A percentile compares a stretch with the other conserved stretches of the same genome.
Conservation (phyloP, 2,113 vertebrate species). For the Albula glossodonta region DNA sequence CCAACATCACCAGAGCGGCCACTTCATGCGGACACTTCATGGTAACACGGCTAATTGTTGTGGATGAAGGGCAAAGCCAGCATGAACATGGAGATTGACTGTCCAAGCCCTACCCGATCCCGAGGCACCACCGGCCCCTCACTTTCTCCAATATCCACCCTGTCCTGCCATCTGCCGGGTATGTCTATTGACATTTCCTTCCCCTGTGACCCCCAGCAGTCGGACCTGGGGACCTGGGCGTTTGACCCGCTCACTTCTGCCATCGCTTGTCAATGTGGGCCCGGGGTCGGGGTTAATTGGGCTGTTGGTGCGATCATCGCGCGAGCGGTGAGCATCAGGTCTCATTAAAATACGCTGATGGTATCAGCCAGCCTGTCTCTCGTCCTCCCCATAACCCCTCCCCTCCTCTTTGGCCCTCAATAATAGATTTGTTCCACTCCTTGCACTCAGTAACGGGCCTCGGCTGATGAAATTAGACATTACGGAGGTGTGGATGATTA, state of each 20-base stretch:
- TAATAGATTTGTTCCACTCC: constrained; percentile 23
- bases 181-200: constrained; percentile 31
- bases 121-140: not conserved
- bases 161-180: not conserved
- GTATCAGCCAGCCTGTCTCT: constrained; percentile 29
- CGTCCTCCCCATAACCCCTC: constrained; percentile 25
- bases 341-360: constrained; percentile 43
- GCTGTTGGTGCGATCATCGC: constrained; percentile 38
- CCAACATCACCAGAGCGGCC: not conserved
- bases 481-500: constrained; percentile 7
- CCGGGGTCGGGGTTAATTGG: constrained; percentile 56
- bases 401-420: not conserved
- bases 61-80: not conserved
- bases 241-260: not conserved
- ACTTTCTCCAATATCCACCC: constrained; percentile 8
- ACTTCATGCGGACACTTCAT: not conserved
- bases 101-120: not conserved
- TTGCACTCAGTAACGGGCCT: constrained; percentile 4
- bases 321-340: constrained; percentile 43
- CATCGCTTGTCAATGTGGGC: constrained; percentile 15
- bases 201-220: constrained; percentile 33
- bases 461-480: constrained; percentile 19
- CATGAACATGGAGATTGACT: not conserved
- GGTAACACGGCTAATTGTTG: constrained; percentile 4
- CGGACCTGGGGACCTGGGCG: not conserved